A percentile compares a stretch with the other conserved stretches of the same genome.
These are phyloP conservation scores for Lasioglossum lativentre DNA, from an alignment of 2,888 invertebrate species.

Conservation along the genomic window DNA sequence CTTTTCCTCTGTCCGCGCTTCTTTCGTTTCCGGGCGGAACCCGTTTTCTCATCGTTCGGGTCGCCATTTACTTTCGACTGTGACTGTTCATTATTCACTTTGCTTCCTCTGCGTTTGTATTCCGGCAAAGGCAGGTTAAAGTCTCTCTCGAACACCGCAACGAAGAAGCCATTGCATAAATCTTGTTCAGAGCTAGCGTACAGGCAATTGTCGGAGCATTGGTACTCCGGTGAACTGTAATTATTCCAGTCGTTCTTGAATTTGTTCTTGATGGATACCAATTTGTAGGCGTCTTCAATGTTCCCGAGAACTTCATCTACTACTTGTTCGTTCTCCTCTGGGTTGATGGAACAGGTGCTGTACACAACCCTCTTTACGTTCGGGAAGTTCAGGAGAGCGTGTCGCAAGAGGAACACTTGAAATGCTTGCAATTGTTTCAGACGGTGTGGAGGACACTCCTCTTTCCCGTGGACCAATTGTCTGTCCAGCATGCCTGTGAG, in stretches of 20 bases:
- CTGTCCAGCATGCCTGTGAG: conserved; percentile 87
- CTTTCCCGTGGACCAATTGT: conserved; percentile 84
- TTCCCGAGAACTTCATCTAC: conserved; percentile 88
- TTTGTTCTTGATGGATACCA: conserved; percentile 87
- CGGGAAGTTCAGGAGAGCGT: conserved; percentile 94
- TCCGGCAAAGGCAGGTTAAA: conserved; percentile 74
- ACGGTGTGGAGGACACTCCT: conserved; percentile 85
- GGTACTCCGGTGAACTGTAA: conserved; percentile 88
- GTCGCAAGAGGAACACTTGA: conserved; percentile 93
- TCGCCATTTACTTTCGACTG: not conserved
- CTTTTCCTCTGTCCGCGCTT: conserved; percentile 32
- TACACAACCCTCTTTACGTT: conserved; percentile 95
- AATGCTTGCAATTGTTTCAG: conserved; percentile 90
- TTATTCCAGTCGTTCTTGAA: conserved; percentile 89
- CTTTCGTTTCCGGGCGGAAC: conserved; percentile 14
- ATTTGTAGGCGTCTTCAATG: conserved; percentile 85
- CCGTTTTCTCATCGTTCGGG: not conserved
- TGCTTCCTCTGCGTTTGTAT: conserved; percentile 29
- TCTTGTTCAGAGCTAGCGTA: conserved; percentile 92
- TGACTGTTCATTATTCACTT: not conserved
- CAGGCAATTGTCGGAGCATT: conserved; percentile 90
- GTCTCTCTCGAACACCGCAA: conserved; percentile 93
- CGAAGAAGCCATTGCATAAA: conserved; percentile 97
- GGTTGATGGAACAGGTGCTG: conserved; percentile 97
- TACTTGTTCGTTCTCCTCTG: conserved; percentile 97